Percentiles rank a stretch among this genome's conserved stretches.
phyloP scores from a whole-genome alignment of 1,140 invertebrate genomes.

The Caerostris extrusa region DNA sequence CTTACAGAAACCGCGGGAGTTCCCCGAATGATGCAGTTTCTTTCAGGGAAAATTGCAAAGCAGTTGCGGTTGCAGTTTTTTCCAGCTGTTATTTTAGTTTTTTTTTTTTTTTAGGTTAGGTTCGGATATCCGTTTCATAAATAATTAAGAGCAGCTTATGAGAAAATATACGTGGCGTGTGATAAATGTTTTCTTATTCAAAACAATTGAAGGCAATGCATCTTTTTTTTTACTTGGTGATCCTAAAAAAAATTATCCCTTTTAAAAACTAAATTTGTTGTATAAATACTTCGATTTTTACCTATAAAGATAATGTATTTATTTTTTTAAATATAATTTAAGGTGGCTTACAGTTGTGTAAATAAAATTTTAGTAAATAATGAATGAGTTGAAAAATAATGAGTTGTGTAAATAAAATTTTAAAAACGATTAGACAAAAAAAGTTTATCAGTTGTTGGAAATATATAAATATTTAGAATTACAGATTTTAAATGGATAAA shows the following conservation, averaged over 20 bases:
- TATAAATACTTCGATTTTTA: no score
- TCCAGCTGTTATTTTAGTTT: neutral
- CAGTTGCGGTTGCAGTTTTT: neutral
- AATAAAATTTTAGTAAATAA: no score
- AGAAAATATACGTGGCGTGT: neutral
- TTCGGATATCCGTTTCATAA: neutral
- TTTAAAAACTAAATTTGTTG: neutral
- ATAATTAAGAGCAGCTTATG: slow-evolving; percentile 12
- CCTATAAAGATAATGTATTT: no score
- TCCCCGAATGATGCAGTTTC: neutral
- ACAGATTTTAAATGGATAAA: no score
- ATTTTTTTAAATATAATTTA: no score
- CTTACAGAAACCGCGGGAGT: neutral
- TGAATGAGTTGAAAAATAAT: no score
- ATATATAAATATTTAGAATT: no score
- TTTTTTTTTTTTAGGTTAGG: neutral
- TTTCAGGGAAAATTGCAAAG: neutral
- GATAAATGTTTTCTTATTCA: slow-evolving; percentile 4
- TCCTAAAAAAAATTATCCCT: no score
- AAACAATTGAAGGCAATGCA: neutral
- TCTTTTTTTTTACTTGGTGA: neutral
- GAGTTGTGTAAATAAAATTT: no score
- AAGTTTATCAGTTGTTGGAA: no score
- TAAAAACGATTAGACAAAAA: no score
- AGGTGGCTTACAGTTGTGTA: no score